Conservation (phyloP, 2,797 vertebrate species). For the Harpagifer antarcticus region DNA sequence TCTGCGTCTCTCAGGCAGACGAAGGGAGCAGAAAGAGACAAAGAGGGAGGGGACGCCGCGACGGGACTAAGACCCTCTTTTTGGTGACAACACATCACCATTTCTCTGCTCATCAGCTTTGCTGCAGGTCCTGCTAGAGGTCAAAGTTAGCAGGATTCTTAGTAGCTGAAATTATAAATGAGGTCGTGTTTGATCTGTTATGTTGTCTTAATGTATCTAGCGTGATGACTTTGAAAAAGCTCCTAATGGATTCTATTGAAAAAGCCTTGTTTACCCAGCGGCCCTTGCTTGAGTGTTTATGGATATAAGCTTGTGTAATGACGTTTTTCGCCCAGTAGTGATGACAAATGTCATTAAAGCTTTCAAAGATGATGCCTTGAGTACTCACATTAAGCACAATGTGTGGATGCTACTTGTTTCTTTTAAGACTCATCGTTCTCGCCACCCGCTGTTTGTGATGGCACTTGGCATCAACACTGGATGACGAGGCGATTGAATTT, state of each 20-base stretch:
- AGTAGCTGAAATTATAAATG: slow-evolving; percentile 11
- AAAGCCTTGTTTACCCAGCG: slow-evolving; percentile 68
- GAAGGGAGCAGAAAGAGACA: slow-evolving; percentile 26
- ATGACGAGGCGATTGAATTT: slow-evolving; percentile 70
- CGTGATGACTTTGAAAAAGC: slow-evolving; percentile 58
- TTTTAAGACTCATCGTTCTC: slow-evolving; percentile 64
- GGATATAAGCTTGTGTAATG: slow-evolving; percentile 72
- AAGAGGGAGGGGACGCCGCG: slow-evolving; percentile 13
- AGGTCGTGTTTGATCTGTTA: background rate
- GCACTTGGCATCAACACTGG: slow-evolving; percentile 66
- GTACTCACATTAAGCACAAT: slow-evolving; percentile 72
- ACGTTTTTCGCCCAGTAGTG: slow-evolving; percentile 69
- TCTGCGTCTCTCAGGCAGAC: slow-evolving; percentile 43
- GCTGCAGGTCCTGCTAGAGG: slow-evolving; percentile 2
- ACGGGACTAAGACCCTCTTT: slow-evolving; percentile 2
- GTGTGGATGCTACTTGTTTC: slow-evolving; percentile 68
- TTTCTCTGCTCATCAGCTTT: slow-evolving; percentile 28
- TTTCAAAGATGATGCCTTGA: slow-evolving; percentile 71
- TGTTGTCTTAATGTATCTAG: slow-evolving; percentile 37
- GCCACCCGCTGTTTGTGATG: slow-evolving; percentile 70
- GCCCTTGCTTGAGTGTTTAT: slow-evolving; percentile 64
- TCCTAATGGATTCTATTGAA: slow-evolving; percentile 64
- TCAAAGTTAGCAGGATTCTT: slow-evolving; percentile 26
- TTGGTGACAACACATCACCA: slow-evolving; percentile 16
- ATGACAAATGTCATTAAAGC: slow-evolving; percentile 80